phyloP scores from a whole-genome alignment of 2,888 invertebrate genomes.

The Lepidochrysops patricia region DNA sequence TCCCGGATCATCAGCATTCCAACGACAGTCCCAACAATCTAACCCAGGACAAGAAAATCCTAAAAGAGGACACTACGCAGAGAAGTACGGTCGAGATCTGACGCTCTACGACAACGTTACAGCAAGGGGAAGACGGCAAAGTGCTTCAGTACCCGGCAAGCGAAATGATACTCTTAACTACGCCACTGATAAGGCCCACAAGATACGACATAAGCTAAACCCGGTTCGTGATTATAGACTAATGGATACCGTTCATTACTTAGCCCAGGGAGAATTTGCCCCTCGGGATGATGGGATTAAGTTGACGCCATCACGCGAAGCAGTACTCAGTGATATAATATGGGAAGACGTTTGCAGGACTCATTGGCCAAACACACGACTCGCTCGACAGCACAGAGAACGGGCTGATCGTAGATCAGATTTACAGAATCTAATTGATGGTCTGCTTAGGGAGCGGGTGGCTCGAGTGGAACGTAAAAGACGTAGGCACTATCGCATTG shows the following conservation, averaged over 20 bases:
- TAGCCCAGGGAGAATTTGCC: slow-evolving; percentile 68
- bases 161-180: slow-evolving; percentile 51
- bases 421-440: slow-evolving; percentile 59
- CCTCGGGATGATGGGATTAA: slow-evolving; percentile 67
- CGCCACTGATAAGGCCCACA: slow-evolving; percentile 60
- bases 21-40: slow-evolving; percentile 50
- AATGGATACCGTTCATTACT: slow-evolving; percentile 67
- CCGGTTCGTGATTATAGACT: slow-evolving; percentile 63
- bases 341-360: slow-evolving; percentile 69
- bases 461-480: slow-evolving; percentile 60
- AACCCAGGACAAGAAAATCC: slow-evolving; percentile 10
- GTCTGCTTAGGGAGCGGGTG: slow-evolving; percentile 55
- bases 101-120: slow-evolving; percentile 65
- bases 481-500: slow-evolving; percentile 63
- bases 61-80: slow-evolving; percentile 43
- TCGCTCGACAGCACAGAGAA: slow-evolving; percentile 54
- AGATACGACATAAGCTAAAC: slow-evolving; percentile 62
- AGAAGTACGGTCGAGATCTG: slow-evolving; percentile 63
- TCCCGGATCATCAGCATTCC: slow-evolving; percentile 63
- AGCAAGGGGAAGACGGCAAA: slow-evolving; percentile 55
- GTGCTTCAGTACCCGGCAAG: slow-evolving; percentile 60
- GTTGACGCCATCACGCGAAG: slow-evolving; percentile 62
- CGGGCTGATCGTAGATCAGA: slow-evolving; percentile 50
- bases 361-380: slow-evolving; percentile 60
- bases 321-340: slow-evolving; percentile 65